Evolutionary conservation across 2,888 invertebrate genomes (phyloP).

Genomic region (Xestia ashworthii): DNA sequence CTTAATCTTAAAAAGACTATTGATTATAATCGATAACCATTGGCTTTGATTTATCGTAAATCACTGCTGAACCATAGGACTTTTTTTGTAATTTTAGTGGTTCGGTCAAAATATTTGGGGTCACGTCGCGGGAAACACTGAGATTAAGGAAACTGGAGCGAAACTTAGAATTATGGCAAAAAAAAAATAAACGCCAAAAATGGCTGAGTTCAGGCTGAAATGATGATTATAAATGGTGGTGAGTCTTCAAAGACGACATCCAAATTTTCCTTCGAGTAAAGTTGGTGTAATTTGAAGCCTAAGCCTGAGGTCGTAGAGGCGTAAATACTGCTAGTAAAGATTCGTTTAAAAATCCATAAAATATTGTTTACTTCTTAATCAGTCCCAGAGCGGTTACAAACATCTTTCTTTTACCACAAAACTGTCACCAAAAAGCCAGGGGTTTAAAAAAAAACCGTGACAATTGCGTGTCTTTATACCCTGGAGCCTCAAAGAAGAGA

Average conservation of each 20-base stretch:
- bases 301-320: neutral
- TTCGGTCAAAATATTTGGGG: neutral
- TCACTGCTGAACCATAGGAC: neutral
- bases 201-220: neutral
- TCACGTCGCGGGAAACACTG: neutral
- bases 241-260: neutral
- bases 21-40: neutral
- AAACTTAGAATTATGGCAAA: neutral
- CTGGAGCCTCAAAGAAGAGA: slow-evolving; percentile 1
- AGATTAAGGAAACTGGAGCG: neutral
- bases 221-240: neutral
- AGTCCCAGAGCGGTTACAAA: neutral
- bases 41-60: neutral
- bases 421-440: slow-evolving; percentile 4
- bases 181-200: neutral
- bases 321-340: neutral
- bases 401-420: slow-evolving; percentile 12
- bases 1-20: neutral
- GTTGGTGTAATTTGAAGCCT: neutral
- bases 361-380: neutral
- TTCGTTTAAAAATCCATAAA: neutral
- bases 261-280: neutral
- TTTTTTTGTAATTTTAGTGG: neutral
- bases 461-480: slow-evolving; percentile 28
- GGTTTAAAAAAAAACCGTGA: slow-evolving; percentile 15